Evolutionary conservation across 1,140 invertebrate species (phyloP).

Genomic region (Ceratosolen fusciceps): DNA sequence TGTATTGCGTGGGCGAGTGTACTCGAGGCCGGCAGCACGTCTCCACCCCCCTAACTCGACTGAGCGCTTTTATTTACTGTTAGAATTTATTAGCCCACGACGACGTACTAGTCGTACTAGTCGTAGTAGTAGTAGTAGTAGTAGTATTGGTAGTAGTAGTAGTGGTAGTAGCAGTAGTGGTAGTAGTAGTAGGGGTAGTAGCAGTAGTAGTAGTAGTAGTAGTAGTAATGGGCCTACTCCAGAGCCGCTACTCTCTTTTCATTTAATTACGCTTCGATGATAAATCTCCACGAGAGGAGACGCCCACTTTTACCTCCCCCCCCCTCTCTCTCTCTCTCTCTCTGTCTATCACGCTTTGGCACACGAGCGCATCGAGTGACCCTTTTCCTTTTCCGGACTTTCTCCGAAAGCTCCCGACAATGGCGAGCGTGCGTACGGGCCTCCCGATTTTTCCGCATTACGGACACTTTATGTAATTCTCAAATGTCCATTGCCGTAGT

Average conservation of each 20-base stretch:
- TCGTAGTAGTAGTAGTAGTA: no score
- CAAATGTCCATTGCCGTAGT: no score
- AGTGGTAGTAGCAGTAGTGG: no score
- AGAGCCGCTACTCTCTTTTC: neutral
- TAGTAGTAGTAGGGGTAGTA: no score
- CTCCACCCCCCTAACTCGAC: conserved; percentile 27
- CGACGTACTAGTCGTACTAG: no score
- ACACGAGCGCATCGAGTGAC: neutral
- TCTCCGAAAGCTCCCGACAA: neutral
- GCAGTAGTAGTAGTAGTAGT: no score
- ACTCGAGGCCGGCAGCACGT: neutral
- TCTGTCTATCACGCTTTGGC: no score
- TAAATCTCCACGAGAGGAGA: conserved; percentile 15
- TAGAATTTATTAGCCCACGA: conserved; percentile 16
- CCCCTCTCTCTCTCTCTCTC: no score
- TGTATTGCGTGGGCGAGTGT: neutral
- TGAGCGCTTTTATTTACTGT: conserved; percentile 41
- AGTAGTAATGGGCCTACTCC: neutral
- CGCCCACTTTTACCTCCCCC: neutral
- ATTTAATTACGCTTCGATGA: conserved; percentile 17
- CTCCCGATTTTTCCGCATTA: no score
- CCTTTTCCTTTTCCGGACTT: neutral
- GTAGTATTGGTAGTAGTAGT: no score
- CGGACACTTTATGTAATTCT: no score
- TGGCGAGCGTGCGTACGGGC: no score